Evolutionary conservation across 1,140 invertebrate genomes (phyloP).

Genomic region (Leptinotarsa lineolata): DNA sequence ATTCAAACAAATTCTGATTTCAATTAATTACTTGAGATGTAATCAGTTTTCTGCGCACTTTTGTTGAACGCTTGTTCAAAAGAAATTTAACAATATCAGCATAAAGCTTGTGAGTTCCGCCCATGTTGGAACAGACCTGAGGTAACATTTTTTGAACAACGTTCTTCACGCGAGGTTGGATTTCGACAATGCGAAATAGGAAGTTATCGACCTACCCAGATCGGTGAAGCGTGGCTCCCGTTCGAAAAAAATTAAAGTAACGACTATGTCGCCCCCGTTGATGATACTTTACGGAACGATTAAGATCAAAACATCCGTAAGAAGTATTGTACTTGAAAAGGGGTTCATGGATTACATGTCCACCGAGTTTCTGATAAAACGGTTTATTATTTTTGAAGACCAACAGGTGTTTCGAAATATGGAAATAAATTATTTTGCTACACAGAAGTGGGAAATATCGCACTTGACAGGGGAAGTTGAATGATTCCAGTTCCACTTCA

Average conservation of each 20-base stretch:
- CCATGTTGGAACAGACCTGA: background rate
- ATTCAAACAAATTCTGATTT: too few species aligned
- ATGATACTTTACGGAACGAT: slow-evolving; percentile 3
- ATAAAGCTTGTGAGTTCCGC: background rate
- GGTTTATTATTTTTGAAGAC: background rate
- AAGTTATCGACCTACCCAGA: slow-evolving; percentile 24
- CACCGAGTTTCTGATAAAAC: background rate
- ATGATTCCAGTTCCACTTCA: too few species aligned
- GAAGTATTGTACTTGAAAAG: background rate
- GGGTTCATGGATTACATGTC: background rate
- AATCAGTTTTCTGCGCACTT: too few species aligned
- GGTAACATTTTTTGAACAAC: background rate
- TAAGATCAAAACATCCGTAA: background rate
- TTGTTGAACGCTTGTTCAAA: too few species aligned
- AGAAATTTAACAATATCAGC: too few species aligned
- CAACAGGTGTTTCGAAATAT: background rate
- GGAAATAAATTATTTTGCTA: too few species aligned
- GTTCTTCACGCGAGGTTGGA: slow-evolving; percentile 22
- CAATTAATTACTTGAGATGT: too few species aligned
- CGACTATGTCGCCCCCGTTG: slow-evolving; percentile 3
- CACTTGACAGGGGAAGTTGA: too few species aligned
- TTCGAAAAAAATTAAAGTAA: slow-evolving; percentile 22
- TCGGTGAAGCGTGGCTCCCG: slow-evolving; percentile 29
- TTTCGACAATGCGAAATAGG: slow-evolving; percentile 28
- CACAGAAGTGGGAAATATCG: too few species aligned